A percentile compares a stretch with the other conserved stretches of the same genome.
phyloP scores from a whole-genome alignment of 2,888 invertebrate genomes.

The Alviniconcha strummeri region DNA sequence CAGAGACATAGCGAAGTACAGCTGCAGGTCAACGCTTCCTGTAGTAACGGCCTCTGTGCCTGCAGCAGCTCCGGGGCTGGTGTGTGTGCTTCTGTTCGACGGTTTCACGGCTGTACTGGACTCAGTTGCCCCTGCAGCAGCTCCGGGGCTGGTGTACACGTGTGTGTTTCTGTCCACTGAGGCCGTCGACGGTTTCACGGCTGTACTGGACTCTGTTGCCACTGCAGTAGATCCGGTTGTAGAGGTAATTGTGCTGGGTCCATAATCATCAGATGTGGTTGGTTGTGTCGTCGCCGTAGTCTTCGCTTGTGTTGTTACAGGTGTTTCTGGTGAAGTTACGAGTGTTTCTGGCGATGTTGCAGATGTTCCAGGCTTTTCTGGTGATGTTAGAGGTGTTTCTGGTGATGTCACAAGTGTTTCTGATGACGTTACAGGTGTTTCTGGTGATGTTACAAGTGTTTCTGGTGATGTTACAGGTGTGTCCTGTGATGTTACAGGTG shows the following conservation, averaged over 20 bases:
- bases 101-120: too few species aligned
- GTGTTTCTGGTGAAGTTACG: not conserved
- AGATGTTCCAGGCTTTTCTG: not conserved
- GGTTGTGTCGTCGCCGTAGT: not conserved
- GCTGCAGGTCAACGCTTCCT: not conserved
- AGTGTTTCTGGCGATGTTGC: not conserved
- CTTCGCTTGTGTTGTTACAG: not conserved
- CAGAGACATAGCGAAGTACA: slow-evolving; percentile 25
- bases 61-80: too few species aligned
- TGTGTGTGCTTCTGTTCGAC: too few species aligned
- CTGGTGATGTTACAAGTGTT: too few species aligned
- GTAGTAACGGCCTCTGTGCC: not conserved
- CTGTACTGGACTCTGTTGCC: not conserved
- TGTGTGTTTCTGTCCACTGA: too few species aligned
- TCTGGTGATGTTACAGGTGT: not conserved
- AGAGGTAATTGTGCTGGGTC: not conserved
- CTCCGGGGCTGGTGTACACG: too few species aligned
- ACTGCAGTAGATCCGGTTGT: not conserved
- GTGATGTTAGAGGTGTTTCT: not conserved
- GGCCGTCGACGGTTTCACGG: too few species aligned
- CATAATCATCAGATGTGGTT: not conserved
- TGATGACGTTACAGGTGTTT: not conserved
- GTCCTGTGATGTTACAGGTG: not conserved
- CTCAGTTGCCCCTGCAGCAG: not conserved
- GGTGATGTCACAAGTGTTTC: not conserved